These are phyloP conservation scores for Callospermophilus lateralis DNA, from an alignment of 2,113 vertebrate species.

Conservation along the genomic window DNA sequence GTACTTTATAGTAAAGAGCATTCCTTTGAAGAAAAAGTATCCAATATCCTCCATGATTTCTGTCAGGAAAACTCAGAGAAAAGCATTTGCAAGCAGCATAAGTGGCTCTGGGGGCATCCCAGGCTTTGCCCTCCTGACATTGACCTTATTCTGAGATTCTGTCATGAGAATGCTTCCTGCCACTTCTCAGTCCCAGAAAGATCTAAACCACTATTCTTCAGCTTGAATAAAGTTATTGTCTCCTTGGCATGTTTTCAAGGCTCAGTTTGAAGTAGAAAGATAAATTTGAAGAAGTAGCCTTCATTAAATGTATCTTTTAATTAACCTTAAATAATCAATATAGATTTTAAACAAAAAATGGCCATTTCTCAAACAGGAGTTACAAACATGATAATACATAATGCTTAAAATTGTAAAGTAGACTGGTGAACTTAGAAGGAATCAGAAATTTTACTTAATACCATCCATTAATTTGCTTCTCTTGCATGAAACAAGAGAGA, in stretches of 20 bases:
- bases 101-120: too few species aligned
- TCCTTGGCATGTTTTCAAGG: not conserved
- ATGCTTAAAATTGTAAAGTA: not conserved
- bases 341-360: not conserved
- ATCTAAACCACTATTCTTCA: too few species aligned
- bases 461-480: not conserved
- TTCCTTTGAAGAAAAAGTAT: not conserved
- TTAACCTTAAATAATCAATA: not conserved
- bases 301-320: not conserved
- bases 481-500: not conserved
- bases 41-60: not conserved
- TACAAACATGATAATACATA: not conserved
- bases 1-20: not conserved
- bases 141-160: fast-evolving
- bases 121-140: not conserved
- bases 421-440: not conserved
- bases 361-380: not conserved
- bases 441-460: not conserved
- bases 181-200: too few species aligned
- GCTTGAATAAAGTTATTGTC: not conserved
- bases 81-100: not conserved
- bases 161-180: not conserved
- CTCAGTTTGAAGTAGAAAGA: not conserved
- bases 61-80: not conserved
- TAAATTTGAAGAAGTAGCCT: not conserved